Percentiles rank a stretch among this genome's conserved stretches.
Evolutionary conservation across 2,888 invertebrate genomes (phyloP).

Genomic region (Formica aserva): DNA sequence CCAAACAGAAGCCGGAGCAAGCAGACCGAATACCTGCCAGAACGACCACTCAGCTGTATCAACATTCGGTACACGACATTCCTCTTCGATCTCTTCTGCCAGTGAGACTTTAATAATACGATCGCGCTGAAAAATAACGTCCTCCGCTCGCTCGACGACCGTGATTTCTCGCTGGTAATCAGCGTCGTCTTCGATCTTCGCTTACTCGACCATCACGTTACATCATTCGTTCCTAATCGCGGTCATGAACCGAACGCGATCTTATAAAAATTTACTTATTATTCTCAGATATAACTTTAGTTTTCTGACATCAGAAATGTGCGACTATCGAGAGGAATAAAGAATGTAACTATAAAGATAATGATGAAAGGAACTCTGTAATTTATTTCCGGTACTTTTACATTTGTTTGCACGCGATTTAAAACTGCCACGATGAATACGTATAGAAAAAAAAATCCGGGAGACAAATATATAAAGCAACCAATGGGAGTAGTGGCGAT

Average conservation of each 20-base stretch:
- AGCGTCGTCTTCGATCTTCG: slow-evolving; percentile 22
- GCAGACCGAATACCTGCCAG: slow-evolving; percentile 81
- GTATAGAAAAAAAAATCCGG: background rate
- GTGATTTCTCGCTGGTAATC: slow-evolving; percentile 37
- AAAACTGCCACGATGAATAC: slow-evolving; percentile 37
- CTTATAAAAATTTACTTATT: background rate
- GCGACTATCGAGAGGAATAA: background rate
- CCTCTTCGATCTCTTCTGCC: slow-evolving; percentile 81
- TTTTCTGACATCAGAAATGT: background rate
- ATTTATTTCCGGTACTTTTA: slow-evolving; percentile 16
- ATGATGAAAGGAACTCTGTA: background rate
- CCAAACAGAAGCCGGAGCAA: slow-evolving; percentile 85
- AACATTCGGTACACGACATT: slow-evolving; percentile 85
- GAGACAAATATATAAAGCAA: slow-evolving; percentile 10
- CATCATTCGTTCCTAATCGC: background rate
- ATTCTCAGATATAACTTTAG: background rate
- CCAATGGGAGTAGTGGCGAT: slow-evolving; percentile 25
- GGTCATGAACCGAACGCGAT: background rate
- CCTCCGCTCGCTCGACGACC: slow-evolving; percentile 32
- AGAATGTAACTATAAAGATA: background rate
- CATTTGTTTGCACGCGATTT: slow-evolving; percentile 1
- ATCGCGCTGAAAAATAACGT: slow-evolving; percentile 71
- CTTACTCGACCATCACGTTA: slow-evolving; percentile 15
- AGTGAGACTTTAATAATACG: slow-evolving; percentile 79
- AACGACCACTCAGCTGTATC: slow-evolving; percentile 86